These are phyloP conservation scores for Tautogolabrus adspersus DNA, from an alignment of 2,113 vertebrate genomes.

Conservation along the genomic window DNA sequence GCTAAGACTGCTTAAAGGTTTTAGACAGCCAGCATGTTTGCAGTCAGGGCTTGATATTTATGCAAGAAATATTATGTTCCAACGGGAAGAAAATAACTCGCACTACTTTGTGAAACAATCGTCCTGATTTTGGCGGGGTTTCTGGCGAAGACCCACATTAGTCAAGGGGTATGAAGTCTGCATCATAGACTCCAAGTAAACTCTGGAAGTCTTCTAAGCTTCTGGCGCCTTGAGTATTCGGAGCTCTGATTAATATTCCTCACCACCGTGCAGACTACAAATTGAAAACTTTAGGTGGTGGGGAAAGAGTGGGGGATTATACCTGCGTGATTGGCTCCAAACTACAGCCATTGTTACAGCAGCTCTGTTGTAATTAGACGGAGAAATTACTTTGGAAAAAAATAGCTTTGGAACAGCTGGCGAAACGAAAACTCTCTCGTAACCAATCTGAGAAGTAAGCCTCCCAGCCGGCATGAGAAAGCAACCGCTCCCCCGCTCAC, in stretches of 20 bases:
- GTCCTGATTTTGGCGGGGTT: slow-evolving; percentile 16
- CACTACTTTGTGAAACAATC: slow-evolving; percentile 26
- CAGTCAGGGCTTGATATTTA: slow-evolving; percentile 29
- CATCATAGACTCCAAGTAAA: slow-evolving; percentile 66
- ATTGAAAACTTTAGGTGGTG: slow-evolving; percentile 80
- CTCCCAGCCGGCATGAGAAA: slow-evolving; percentile 46
- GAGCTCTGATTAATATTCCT: slow-evolving; percentile 76
- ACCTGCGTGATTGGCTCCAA: slow-evolving; percentile 82
- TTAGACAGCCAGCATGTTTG: slow-evolving; percentile 50
- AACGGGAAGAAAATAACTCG: slow-evolving; percentile 39
- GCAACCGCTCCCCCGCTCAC: slow-evolving; percentile 18
- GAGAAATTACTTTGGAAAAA: slow-evolving; percentile 82
- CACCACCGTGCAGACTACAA: slow-evolving; percentile 69
- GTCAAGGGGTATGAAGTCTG: slow-evolving; percentile 38
- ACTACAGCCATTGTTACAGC: slow-evolving; percentile 80
- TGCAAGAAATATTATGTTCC: slow-evolving; percentile 40
- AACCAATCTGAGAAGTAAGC: slow-evolving; percentile 68
- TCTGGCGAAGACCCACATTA: slow-evolving; percentile 27
- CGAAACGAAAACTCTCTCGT: slow-evolving; percentile 68
- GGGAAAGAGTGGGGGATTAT: slow-evolving; percentile 80
- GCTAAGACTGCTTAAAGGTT: slow-evolving; percentile 42
- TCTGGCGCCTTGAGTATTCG: slow-evolving; percentile 55
- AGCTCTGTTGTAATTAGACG: slow-evolving; percentile 82
- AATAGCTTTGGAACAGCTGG: slow-evolving; percentile 77
- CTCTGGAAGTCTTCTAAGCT: slow-evolving; percentile 64